Evolutionary conservation across 64 coral and sea anemone genomes (phyloP), one percentile per base, ranked within the genome.

Genomic region (Montipora efflorescens): DNA sequence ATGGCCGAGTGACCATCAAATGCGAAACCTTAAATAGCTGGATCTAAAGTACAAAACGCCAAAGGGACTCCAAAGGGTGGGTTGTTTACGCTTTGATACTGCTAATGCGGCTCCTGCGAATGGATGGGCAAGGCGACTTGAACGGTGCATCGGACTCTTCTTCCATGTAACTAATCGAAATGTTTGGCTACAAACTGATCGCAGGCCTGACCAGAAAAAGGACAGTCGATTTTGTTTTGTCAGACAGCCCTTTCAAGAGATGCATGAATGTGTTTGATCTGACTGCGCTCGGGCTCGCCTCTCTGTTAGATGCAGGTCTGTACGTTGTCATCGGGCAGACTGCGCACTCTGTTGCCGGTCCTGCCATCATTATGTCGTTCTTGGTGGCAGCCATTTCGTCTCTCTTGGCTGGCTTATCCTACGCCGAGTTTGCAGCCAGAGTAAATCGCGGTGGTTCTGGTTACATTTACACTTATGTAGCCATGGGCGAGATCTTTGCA

Each of bases 251-350:
- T 12, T 45, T 92, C 5, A 73, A 62, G 45, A 28, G 79, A 49
- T 97, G 95, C 47, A 88, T 97, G 88, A 91, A 74, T 66, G 51
- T 97, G 2, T 97, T 97, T 14, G 95, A 97, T 81, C 79, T 97
- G 64, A 97, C 95, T 67, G 93, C 94, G 46, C 67, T 97, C 0
- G 95, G 95, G 21, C 68, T 97, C n/a, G 88, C 92, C 15, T 67
- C 85, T 4, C 43, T 97, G 16, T 67, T 97, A 47, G 95, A 94
- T 36, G 88, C 92, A 11, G 95, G 95, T 8, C 44, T 97, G 58
- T 97, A 94, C 50, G 88, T 97, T 6, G 95, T 97, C 4, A 94
- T 94, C 12, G 95, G 95, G 8, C 67, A 94, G 19, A 71, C 94
- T 3, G 95, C 92, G 8, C 88, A 90, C 3, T 82, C 68, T 11